Conservation (phyloP, 2,888 invertebrate species). For the Pollenia angustigena region DNA sequence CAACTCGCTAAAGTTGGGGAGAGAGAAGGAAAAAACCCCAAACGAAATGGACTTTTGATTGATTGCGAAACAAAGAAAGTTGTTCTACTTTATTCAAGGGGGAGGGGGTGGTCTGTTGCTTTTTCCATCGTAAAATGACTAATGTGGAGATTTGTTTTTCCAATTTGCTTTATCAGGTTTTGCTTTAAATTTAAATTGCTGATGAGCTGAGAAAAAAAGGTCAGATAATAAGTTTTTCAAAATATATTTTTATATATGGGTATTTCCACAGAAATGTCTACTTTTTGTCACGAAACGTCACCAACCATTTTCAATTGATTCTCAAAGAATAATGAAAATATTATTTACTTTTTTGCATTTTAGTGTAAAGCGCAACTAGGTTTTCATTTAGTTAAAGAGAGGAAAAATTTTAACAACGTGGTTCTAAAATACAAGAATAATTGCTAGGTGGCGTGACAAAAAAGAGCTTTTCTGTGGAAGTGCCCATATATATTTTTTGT, state of each 20-base stretch:
- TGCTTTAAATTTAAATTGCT: neutral
- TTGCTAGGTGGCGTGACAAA: too few species aligned
- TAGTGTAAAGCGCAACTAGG: too few species aligned
- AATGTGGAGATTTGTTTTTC: neutral
- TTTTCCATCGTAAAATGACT: neutral
- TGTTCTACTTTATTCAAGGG: neutral
- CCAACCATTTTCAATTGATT: too few species aligned
- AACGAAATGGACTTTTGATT: conserved; percentile 38
- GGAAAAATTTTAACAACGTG: too few species aligned
- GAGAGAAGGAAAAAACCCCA: neutral
- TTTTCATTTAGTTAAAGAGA: too few species aligned
- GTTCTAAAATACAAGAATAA: too few species aligned
- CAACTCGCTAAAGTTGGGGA: neutral
- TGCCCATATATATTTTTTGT: neutral
- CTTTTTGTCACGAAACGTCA: too few species aligned
- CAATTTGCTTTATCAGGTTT: neutral
- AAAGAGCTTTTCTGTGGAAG: too few species aligned
- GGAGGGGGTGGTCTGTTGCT: neutral
- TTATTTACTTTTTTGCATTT: too few species aligned
- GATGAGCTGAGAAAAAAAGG: neutral
- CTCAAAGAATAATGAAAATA: too few species aligned
- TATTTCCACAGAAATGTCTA: too few species aligned
- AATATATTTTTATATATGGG: neutral
- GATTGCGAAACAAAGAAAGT: conserved; percentile 36
- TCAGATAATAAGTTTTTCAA: conserved; percentile 1